A percentile compares a stretch with the other conserved stretches of the same genome.
Evolutionary conservation across 2,113 vertebrate species (phyloP).

Genomic region (Dryoscopus gambensis): DNA sequence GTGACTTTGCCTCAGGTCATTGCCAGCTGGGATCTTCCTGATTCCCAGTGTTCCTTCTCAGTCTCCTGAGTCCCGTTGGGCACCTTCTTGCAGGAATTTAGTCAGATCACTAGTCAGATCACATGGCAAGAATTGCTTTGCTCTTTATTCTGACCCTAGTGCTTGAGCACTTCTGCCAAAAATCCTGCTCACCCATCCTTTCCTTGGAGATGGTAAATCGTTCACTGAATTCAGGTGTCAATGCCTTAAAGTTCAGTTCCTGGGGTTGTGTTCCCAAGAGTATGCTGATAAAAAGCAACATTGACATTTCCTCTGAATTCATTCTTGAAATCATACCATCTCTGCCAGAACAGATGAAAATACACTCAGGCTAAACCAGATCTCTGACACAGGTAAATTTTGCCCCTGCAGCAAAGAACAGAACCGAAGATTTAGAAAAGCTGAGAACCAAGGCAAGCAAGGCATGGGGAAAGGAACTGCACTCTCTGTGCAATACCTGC

Average conservation of each 20-base stretch:
- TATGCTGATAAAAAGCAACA: neutral
- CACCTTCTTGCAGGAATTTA: neutral
- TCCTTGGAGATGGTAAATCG: neutral
- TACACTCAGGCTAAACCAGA: neutral
- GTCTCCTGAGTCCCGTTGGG: accelerated
- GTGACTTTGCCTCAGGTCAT: neutral
- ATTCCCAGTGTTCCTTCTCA: neutral
- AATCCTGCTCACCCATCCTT: neutral
- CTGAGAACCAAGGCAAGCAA: neutral
- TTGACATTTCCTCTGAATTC: neutral
- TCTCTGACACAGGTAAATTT: neutral
- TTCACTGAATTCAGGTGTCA: neutral
- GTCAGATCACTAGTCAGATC: neutral
- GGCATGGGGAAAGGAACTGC: neutral
- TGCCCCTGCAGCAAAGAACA: neutral
- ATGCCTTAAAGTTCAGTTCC: neutral
- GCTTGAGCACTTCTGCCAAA: neutral
- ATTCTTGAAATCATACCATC: neutral
- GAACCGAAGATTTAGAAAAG: neutral
- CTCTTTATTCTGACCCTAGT: neutral
- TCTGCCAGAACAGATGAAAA: neutral
- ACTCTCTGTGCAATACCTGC: neutral
- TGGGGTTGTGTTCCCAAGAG: neutral
- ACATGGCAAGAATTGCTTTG: neutral
- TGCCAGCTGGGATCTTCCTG: neutral